Evolutionary conservation across 2,113 vertebrate species (phyloP).

Genomic region (Anhinga rufa): DNA sequence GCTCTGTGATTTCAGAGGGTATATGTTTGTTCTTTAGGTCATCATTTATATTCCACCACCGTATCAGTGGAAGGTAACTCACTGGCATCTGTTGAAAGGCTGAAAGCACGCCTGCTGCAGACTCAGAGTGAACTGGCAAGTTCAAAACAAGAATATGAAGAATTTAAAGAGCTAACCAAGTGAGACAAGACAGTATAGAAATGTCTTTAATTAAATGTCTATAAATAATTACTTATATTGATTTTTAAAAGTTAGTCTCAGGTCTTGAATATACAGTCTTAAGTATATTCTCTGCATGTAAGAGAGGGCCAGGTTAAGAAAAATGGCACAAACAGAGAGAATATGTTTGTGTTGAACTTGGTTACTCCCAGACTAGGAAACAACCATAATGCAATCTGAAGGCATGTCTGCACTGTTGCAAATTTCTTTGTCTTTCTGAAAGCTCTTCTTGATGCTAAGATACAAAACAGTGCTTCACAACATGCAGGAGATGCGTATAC

Average conservation of each 20-base stretch:
- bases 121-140: conserved; percentile 83
- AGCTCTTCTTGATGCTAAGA: not conserved
- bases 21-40: conserved; percentile 51
- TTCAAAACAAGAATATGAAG: conserved; percentile 87
- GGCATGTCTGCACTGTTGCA: not conserved
- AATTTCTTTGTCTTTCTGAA: not conserved
- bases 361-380: not conserved
- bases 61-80: conserved; percentile 65
- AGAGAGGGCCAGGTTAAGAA: not conserved
- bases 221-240: not conserved
- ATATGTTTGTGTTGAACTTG: not conserved
- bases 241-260: not conserved
- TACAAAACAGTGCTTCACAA: not conserved
- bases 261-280: not conserved
- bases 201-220: not conserved
- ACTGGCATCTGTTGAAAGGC: conserved; percentile 72
- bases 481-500: not conserved
- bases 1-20: not conserved
- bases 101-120: conserved; percentile 85
- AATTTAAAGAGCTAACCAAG: conserved; percentile 91
- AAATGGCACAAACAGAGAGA: not conserved
- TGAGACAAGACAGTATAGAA: conserved; percentile 59
- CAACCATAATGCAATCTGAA: not conserved
- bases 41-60: conserved; percentile 63
- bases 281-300: not conserved